Base-by-base conservation (phyloP, 2,888 invertebrate genomes). In the Nineta flava region DNA sequence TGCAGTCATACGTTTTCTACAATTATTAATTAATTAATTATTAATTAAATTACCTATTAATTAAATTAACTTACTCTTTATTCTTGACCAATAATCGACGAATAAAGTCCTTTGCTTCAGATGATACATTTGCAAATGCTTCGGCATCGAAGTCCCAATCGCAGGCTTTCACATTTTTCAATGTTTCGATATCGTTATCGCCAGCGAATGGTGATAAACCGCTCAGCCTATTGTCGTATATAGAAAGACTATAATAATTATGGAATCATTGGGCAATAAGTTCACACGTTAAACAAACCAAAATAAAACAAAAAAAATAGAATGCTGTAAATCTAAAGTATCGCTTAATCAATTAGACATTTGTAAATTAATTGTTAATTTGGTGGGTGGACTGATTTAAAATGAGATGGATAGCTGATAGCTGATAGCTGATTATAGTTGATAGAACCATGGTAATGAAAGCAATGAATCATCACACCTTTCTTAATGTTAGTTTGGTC, bases 91-190 rank as follows among this genome's bases (percentile, higher is more conserved):
- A 77, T 53, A 99, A 76, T 62, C 88, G 79, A 57, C 85, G 79
- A 66, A 99, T 99, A 69, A 99, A 99, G 74, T 99, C 99, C 73
- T 91, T 96, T 60, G 87, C 99, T 66, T 96, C 93, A 50, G 91
- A 90, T 0, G 97, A 97, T 49, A 99, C 92, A 61, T 84, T 81
- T 19, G 80, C 74, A 76, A 99, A 99, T 9, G 93, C 84, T 60
- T 95, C 93, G 63, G 87, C 85, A 64, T 99, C 97, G 70, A 99
- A 97, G 76, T 94, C 93, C 97, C 97, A 97, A 69, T 97, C 95
- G 67, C 97, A 96, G 9, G 90, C 88, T 67, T 94, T 94, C 12
- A 99, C 97, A 66, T 99, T 97, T 72, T 94, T 94, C 56, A 99
- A 70, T 0, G 99, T 99, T 60, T 97, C 96, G 50, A 96, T 86